Conservation (phyloP, 2,113 vertebrate species). For the Brachypodius melanocephalos region DNA sequence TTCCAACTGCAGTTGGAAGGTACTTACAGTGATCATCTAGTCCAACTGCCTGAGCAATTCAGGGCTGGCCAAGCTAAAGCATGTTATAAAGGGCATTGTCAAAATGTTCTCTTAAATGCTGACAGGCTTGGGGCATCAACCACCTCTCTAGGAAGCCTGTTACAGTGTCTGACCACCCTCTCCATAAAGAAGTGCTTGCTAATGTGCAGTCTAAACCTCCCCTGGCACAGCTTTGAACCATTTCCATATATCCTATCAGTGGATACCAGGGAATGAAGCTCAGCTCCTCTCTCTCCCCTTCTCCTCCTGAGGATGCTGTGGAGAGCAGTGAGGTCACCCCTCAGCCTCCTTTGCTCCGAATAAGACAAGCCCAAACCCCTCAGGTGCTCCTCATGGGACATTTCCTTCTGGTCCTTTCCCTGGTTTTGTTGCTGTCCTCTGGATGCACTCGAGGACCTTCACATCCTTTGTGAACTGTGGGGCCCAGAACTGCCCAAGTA, state of each 20-base stretch:
- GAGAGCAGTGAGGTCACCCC: neutral
- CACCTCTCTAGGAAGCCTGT: neutral
- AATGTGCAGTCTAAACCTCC: neutral
- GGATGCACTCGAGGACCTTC: neutral
- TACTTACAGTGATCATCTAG: neutral
- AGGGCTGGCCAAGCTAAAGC: neutral
- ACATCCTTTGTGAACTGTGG: neutral
- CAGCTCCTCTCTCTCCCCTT: neutral
- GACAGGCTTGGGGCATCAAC: accelerated
- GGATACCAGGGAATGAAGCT: neutral
- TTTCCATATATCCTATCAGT: accelerated
- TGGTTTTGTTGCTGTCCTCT: neutral
- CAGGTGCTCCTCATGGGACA: neutral
- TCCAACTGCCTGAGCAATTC: neutral
- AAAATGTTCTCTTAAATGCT: neutral
- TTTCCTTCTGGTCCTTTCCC: neutral
- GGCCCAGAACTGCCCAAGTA: neutral
- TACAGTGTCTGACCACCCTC: neutral
- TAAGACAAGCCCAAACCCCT: neutral
- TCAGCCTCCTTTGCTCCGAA: neutral
- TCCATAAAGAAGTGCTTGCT: neutral
- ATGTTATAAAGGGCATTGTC: neutral
- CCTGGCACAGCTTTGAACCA: neutral
- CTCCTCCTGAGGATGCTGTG: neutral
- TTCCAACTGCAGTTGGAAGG: neutral